Conservation (phyloP, 2,888 invertebrate species). For the Ennomos erosarius region DNA sequence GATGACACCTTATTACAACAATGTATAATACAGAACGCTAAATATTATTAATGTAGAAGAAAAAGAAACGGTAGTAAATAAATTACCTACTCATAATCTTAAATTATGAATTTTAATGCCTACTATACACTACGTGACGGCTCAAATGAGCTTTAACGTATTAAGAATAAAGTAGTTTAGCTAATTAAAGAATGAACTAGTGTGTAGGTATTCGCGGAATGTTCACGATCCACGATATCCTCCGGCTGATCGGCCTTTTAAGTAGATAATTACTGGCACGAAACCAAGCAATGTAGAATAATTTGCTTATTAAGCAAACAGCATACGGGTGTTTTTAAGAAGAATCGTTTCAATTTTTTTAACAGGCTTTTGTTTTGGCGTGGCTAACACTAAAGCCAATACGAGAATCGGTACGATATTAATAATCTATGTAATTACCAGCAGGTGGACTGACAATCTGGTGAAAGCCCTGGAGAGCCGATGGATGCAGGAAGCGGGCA, state of each 20-base stretch:
- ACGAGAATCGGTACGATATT: too few species aligned
- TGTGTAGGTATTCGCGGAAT: slow-evolving; percentile 62
- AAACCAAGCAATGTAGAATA: slow-evolving; percentile 40
- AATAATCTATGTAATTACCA: too few species aligned
- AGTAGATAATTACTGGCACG: slow-evolving; percentile 65
- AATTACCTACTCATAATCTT: not conserved
- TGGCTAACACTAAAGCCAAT: too few species aligned
- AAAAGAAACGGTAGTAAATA: too few species aligned
- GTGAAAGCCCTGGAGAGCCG: too few species aligned
- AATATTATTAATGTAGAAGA: too few species aligned
- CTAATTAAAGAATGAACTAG: slow-evolving; percentile 40
- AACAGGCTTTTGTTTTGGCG: too few species aligned
- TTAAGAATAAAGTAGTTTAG: slow-evolving; percentile 35
- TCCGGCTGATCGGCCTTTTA: slow-evolving; percentile 57
- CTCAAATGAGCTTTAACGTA: slow-evolving; percentile 15
- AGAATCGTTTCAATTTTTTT: slow-evolving; percentile 8
- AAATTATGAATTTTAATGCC: slow-evolving; percentile 6
- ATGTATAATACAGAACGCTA: too few species aligned
- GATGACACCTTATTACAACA: too few species aligned
- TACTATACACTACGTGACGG: not conserved
- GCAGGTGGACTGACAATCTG: too few species aligned
- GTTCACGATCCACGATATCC: slow-evolving; percentile 50
- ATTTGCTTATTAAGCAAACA: slow-evolving; percentile 22
- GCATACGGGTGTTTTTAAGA: slow-evolving; percentile 18
- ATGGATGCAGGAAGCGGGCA: too few species aligned